Evolutionary conservation across 2,888 invertebrate genomes (phyloP).

Genomic region (Thymelicus sylvestris): DNA sequence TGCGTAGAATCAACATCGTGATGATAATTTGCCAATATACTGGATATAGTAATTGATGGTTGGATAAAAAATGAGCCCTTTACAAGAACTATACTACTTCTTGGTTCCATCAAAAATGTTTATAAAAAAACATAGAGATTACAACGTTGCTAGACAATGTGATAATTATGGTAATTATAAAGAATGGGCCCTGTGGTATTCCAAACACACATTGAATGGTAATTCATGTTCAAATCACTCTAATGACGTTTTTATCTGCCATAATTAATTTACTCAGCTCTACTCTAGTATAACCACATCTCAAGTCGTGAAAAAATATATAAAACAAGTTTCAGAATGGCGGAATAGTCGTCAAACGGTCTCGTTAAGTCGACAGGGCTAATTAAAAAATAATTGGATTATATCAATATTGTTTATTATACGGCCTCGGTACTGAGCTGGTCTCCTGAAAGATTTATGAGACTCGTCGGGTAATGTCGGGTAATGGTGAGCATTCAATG

Average conservation of each 20-base stretch:
- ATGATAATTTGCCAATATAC: neutral
- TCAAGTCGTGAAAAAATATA: slow-evolving; percentile 28
- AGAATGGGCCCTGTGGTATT: neutral
- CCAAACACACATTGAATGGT: neutral
- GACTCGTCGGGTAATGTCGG: slow-evolving; percentile 2
- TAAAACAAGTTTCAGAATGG: slow-evolving; percentile 41
- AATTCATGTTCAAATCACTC: neutral
- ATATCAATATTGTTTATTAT: slow-evolving; percentile 42
- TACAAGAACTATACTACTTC: no score
- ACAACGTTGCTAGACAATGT: neutral
- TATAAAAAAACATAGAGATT: neutral
- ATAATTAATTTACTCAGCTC: neutral
- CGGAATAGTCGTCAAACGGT: slow-evolving; percentile 37
- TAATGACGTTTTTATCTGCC: slow-evolving; percentile 1
- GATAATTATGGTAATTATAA: neutral
- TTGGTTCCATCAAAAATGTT: neutral
- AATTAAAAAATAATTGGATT: slow-evolving; percentile 48
- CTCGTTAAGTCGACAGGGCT: slow-evolving; percentile 42
- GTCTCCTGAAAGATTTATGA: slow-evolving; percentile 22
- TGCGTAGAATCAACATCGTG: slow-evolving; percentile 2
- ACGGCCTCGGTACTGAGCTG: slow-evolving; percentile 1
- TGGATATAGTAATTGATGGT: neutral
- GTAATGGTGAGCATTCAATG: neutral
- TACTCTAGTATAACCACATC: slow-evolving; percentile 13
- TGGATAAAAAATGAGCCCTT: neutral